phyloP scores from a whole-genome alignment of 2,888 invertebrate genomes.

The Flexamia atlantica region DNA sequence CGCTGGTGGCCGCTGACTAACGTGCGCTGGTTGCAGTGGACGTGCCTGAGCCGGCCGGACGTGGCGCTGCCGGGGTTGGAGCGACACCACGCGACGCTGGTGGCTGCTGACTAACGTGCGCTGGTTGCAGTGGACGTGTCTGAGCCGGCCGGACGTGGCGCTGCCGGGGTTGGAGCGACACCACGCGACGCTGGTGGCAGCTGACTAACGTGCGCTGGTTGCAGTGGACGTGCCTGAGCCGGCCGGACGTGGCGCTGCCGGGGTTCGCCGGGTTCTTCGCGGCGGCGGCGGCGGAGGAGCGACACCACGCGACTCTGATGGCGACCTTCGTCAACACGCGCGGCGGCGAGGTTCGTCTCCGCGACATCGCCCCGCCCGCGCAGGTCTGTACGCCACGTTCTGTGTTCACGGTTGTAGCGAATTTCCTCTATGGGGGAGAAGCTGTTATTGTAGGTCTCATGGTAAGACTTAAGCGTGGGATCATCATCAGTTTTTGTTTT shows the following conservation, averaged over 20 bases:
- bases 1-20: too few species aligned
- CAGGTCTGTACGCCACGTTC: too few species aligned
- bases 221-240: slow-evolving; percentile 87
- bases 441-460: too few species aligned
- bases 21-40: slow-evolving; percentile 82
- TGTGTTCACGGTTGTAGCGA: too few species aligned
- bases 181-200: slow-evolving; percentile 84
- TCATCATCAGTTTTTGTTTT: too few species aligned
- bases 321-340: slow-evolving; percentile 86
- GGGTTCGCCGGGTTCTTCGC: slow-evolving; percentile 85
- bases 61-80: slow-evolving; percentile 83
- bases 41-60: slow-evolving; percentile 90
- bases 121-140: slow-evolving; percentile 82
- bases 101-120: slow-evolving; percentile 81
- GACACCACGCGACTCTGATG: slow-evolving; percentile 86
- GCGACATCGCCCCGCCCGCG: slow-evolving; percentile 80
- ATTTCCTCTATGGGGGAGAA: too few species aligned
- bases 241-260: slow-evolving; percentile 86
- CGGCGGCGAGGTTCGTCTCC: slow-evolving; percentile 85
- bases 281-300: slow-evolving; percentile 86
- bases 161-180: slow-evolving; percentile 82
- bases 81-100: slow-evolving; percentile 84
- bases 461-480: too few species aligned
- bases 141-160: slow-evolving; percentile 89
- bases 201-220: slow-evolving; percentile 65